Base-by-base conservation (phyloP, 2,888 invertebrate genomes). In the Anodontia alba region DNA sequence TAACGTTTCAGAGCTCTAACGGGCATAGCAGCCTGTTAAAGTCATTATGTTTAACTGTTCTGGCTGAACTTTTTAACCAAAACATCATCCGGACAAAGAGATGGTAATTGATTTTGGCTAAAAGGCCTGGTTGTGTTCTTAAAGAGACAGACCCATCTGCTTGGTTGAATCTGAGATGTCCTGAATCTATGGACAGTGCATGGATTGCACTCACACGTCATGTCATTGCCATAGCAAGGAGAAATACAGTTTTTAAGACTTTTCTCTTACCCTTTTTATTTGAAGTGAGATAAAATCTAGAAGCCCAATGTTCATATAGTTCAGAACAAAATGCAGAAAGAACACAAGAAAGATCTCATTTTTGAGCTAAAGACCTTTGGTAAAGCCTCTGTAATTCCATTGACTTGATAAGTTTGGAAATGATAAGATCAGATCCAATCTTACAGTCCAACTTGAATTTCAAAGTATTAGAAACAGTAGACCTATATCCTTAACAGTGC, bases 291-390 rank as follows among this genome's bases (percentile, higher is more conserved):
- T 36, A 23, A 10, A 36, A 31, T 8, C n/a, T n/a, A 67, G 67
- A 38, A 3, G 42, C 36, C 36, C 17, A 20, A 23, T 36, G 23
- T 67, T 36, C 67, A 23, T 36, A 67, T 23, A 36, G 67, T 7
- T n/a, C 36, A 7, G 2, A 26, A 38, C n/a, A 38, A 8, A 67
- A 23, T 8, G 67, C 7, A 3, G 8, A 42, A 36, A 70, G 31
- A n/a, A 46, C 49, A 33, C 43, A 70, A 29, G 70, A 46, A 0
- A 70, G 7, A 15, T 70, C 42, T n/a, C 43, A 70, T 46, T 70
- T 46, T 31, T 29, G 70, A 17, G 46, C 70, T 31, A 38, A 38
- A 38, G 38, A 38, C 38, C 38, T 38, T 12, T 38, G 12, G 12
- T 8, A 38, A 38, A 43, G 43, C 12, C 49, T 46, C 31, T 23